These are phyloP conservation scores for Isichthys henryi DNA, from an alignment of 2,113 vertebrate species.

Conservation along the genomic window DNA sequence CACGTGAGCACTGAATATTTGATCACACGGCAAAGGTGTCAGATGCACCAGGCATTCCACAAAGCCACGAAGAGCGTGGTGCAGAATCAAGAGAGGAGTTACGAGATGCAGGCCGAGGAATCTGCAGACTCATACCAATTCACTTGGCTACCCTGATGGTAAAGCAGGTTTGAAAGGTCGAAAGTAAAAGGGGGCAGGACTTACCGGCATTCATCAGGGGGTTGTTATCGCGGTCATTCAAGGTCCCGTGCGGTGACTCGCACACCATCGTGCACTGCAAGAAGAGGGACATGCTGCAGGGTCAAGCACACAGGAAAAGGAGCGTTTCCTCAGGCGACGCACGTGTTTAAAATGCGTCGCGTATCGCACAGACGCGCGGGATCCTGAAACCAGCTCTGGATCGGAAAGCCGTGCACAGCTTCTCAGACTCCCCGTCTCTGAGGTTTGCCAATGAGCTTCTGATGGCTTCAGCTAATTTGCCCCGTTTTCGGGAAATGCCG, in stretches of 20 bases:
- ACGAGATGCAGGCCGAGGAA: neutral
- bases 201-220: constrained; percentile 82
- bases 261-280: constrained; percentile 78
- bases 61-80: neutral
- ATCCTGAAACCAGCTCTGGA: neutral
- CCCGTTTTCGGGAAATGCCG: neutral
- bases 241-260: constrained; percentile 66
- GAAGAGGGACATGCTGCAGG: constrained; percentile 4
- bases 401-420: neutral
- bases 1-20: neutral
- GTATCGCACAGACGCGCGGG: neutral
- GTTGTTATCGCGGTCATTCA: constrained; percentile 66
- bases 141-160: neutral
- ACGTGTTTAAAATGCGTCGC: neutral
- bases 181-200: constrained; percentile 23
- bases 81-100: neutral
- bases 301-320: neutral
- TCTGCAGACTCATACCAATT: neutral
- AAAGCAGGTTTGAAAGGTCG: neutral
- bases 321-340: neutral
- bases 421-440: neutral
- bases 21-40: neutral
- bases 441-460: neutral
- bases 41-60: neutral
- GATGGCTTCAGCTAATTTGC: neutral